A percentile compares a stretch with the other conserved stretches of the same genome.
phyloP scores from a whole-genome alignment of 2,113 vertebrate species.

The Corythoichthys intestinalis region DNA sequence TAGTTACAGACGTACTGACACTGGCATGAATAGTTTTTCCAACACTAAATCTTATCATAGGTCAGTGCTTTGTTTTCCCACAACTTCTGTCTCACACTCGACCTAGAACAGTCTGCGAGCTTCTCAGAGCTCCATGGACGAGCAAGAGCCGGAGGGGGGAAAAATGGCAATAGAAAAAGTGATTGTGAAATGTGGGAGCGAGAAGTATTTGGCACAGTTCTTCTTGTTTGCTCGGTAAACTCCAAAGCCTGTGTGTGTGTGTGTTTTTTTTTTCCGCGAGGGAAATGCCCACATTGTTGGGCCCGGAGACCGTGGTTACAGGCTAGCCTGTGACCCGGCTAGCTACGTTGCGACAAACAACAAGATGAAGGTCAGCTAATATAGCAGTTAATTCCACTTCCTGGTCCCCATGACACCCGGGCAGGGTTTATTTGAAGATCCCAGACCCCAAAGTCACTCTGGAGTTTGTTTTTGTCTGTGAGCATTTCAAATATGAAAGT shows the following conservation, averaged over 20 bases:
- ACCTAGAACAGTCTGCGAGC: slow-evolving; percentile 54
- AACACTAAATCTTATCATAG: slow-evolving; percentile 36
- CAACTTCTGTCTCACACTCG: slow-evolving; percentile 41
- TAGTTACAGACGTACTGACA: slow-evolving; percentile 11
- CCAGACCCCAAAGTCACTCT: slow-evolving; percentile 86
- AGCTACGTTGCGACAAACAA: slow-evolving; percentile 92
- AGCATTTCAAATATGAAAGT: slow-evolving; percentile 86
- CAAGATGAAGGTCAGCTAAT: slow-evolving; percentile 95
- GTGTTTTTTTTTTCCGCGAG: slow-evolving; percentile 73
- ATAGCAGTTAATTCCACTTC: slow-evolving; percentile 91
- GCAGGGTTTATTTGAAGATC: slow-evolving; percentile 99
- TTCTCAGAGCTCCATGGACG: slow-evolving; percentile 43
- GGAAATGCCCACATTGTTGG: slow-evolving; percentile 95
- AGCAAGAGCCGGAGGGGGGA: slow-evolving; percentile 29
- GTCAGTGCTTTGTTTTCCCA: slow-evolving; percentile 36
- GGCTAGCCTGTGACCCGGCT: slow-evolving; percentile 74
- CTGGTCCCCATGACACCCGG: slow-evolving; percentile 95
- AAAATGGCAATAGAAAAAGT: slow-evolving; percentile 60
- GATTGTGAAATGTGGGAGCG: slow-evolving; percentile 74
- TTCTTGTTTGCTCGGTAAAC: slow-evolving; percentile 98
- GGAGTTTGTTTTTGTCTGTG: slow-evolving; percentile 80
- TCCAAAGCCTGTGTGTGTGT: slow-evolving; percentile 54
- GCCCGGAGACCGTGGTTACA: slow-evolving; percentile 93
- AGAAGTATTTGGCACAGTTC: slow-evolving; percentile 69
- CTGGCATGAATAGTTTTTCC: slow-evolving; percentile 3